Conservation (phyloP, 2,797 vertebrate genomes). For the Sparidentex hasta region DNA sequence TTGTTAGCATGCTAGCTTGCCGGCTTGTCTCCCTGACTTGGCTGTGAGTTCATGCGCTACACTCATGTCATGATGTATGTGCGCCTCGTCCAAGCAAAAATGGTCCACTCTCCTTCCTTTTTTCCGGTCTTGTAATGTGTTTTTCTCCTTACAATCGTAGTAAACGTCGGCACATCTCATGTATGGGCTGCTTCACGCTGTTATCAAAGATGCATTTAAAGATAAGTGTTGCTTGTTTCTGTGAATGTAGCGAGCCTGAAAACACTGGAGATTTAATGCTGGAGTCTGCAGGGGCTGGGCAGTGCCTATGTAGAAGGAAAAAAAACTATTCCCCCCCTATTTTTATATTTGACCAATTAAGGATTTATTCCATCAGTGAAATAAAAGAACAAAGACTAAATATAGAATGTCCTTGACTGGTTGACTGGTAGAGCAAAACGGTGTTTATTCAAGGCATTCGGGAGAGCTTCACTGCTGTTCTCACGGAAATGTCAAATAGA, state of each 20-base stretch:
- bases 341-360: background rate
- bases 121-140: constrained; percentile 53
- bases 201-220: constrained; percentile 18
- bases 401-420: too few relatives aligned
- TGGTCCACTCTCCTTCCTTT: constrained; percentile 13
- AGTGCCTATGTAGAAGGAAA: background rate
- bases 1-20: constrained; percentile 70
- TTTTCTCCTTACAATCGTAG: constrained; percentile 15
- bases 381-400: too few relatives aligned
- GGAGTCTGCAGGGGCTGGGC: background rate
- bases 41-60: constrained; percentile 38
- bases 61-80: constrained; percentile 24
- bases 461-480: background rate
- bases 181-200: background rate
- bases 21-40: constrained; percentile 50
- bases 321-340: background rate
- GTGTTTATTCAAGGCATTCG: background rate
- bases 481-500: background rate
- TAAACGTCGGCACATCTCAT: constrained; percentile 26
- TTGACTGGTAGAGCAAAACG: background rate
- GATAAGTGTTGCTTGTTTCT: constrained; percentile 1
- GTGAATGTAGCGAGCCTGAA: background rate
- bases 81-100: constrained; percentile 38
- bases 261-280: background rate
- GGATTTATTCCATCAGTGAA: background rate